Evolutionary conservation across 1,140 invertebrate genomes (phyloP).

Genomic region (Coelopa frigida): DNA sequence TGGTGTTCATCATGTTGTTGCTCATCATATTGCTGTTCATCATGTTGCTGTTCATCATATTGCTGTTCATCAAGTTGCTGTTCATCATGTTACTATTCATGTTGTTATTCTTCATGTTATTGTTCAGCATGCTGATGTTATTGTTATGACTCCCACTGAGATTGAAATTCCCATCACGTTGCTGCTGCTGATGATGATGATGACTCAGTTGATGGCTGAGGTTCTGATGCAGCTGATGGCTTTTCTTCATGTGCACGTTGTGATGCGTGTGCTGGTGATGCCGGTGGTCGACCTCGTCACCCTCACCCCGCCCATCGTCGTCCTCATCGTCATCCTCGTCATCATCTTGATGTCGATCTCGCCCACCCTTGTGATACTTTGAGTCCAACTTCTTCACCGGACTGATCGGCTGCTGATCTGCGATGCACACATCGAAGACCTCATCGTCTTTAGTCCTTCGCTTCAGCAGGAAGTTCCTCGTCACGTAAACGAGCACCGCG

Average conservation of each 20-base stretch:
- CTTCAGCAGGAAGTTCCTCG: constrained; percentile 49
- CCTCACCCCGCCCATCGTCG: too few relatives aligned
- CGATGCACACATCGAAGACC: constrained; percentile 52
- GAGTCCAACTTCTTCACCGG: constrained; percentile 40
- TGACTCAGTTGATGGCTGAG: constrained; percentile 50
- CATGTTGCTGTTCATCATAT: constrained; percentile 40
- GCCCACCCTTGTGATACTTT: constrained; percentile 30
- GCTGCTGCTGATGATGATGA: constrained; percentile 29
- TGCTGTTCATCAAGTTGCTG: constrained; percentile 27
- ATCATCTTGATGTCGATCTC: constrained; percentile 46
- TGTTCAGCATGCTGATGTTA: constrained; percentile 12
- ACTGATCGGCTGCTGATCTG: constrained; percentile 46
- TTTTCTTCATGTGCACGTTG: constrained; percentile 15
- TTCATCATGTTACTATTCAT: constrained; percentile 20
- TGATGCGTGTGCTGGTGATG: constrained; percentile 36
- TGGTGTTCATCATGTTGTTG: constrained; percentile 19
- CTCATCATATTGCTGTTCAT: constrained; percentile 41
- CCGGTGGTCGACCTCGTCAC: too few relatives aligned
- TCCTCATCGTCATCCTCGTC: too few relatives aligned
- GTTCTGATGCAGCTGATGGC: constrained; percentile 47
- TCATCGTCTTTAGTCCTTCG: constrained; percentile 53
- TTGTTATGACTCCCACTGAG: constrained; percentile 7
- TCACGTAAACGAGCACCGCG: constrained; percentile 50
- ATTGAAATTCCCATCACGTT: constrained; percentile 22
- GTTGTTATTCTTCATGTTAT: too few relatives aligned